phyloP scores from a whole-genome alignment of 2,888 invertebrate genomes.

The Microctonus brassicae region DNA sequence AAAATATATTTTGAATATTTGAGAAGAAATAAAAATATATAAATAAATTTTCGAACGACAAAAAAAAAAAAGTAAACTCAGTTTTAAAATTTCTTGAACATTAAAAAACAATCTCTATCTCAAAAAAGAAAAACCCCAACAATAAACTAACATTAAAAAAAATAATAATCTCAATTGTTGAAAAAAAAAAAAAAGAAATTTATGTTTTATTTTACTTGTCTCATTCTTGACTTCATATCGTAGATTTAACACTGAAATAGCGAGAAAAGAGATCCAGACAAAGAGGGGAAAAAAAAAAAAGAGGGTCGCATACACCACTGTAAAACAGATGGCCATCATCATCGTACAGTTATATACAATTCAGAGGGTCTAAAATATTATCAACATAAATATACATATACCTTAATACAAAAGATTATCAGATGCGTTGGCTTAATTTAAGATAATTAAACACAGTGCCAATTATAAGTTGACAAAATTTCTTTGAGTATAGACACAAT shows the following conservation, averaged over 20 bases:
- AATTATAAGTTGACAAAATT: slow-evolving; percentile 59
- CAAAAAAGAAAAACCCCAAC: no score
- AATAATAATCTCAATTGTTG: background rate
- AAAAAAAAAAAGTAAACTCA: no score
- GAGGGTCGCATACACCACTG: background rate
- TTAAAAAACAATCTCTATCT: no score
- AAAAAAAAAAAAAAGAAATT: background rate
- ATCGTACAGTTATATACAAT: background rate
- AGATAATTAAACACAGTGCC: slow-evolving; percentile 53
- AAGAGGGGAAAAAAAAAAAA: background rate
- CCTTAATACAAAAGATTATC: no score
- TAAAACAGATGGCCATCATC: background rate
- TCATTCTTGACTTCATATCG: no score
- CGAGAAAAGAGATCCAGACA: no score
- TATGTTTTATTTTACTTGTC: background rate
- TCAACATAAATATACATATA: background rate
- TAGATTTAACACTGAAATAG: no score
- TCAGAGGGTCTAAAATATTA: background rate
- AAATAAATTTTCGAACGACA: no score
- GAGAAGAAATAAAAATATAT: no score
- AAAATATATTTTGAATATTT: no score
- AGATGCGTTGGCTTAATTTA: slow-evolving; percentile 49
- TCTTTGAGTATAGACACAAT: slow-evolving; percentile 37
- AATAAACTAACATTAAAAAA: no score
- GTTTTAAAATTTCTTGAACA: no score